These are phyloP conservation scores for Mycalesis mineus DNA, from an alignment of 2,888 invertebrate species.

Conservation along the genomic window DNA sequence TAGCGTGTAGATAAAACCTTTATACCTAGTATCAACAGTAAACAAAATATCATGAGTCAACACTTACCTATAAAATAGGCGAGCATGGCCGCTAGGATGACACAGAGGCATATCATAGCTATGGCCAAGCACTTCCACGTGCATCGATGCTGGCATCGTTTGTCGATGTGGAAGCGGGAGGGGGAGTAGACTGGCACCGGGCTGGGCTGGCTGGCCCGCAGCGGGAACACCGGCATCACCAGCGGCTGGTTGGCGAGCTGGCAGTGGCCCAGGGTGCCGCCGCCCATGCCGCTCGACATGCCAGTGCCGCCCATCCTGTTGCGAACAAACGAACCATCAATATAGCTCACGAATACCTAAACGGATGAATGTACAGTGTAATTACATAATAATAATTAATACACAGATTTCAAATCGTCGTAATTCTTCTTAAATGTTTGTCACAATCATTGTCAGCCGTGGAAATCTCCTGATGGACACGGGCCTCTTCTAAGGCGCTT, in stretches of 20 bases:
- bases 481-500: too few relatives aligned
- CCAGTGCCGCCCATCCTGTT: conserved; percentile 76
- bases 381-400: too few relatives aligned
- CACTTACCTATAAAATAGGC: conserved; percentile 96
- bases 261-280: conserved; percentile 82
- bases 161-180: conserved; percentile 96
- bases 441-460: too few relatives aligned
- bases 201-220: conserved; percentile 90
- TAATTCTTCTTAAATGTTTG: too few relatives aligned
- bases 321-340: conserved; percentile 31
- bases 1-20: too few relatives aligned
- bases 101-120: conserved; percentile 92
- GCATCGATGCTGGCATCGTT: conserved; percentile 94
- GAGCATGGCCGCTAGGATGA: conserved; percentile 94
- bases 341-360: too few relatives aligned
- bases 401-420: too few relatives aligned
- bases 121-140: conserved; percentile 98
- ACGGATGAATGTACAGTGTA: too few relatives aligned
- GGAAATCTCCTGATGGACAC: too few relatives aligned
- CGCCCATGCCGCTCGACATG: conserved; percentile 78
- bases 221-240: conserved; percentile 93
- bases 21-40: too few relatives aligned
- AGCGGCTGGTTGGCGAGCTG: conserved; percentile 85
- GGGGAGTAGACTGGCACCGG: conserved; percentile 87
- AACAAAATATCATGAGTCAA: not conserved